phyloP scores from a whole-genome alignment of 2,113 vertebrate species.

The Himantopus leucocephalus region DNA sequence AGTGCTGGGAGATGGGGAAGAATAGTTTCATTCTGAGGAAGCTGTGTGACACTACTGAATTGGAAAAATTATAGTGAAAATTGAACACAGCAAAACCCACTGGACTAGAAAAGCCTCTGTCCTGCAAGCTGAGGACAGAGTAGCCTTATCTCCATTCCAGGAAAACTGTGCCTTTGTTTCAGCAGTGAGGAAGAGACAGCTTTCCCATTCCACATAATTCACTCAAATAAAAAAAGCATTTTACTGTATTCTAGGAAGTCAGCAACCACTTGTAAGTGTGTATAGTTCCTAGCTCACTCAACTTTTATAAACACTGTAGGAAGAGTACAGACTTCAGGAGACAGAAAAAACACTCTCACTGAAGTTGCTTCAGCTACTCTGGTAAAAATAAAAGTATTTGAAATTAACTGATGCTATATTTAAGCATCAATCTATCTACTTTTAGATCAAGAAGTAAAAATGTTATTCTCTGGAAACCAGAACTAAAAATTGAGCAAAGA shows the following conservation, averaged over 20 bases:
- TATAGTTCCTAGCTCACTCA: background rate
- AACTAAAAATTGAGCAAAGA: slow-evolving; percentile 36
- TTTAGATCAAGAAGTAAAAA: background rate
- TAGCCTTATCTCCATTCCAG: background rate
- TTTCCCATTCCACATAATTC: background rate
- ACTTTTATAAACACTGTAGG: background rate
- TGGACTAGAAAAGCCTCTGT: background rate
- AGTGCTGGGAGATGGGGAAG: background rate
- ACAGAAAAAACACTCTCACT: background rate
- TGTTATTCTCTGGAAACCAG: background rate
- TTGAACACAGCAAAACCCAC: background rate
- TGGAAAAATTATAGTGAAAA: background rate
- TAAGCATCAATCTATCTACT: background rate
- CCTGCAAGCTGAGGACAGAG: background rate
- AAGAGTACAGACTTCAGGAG: background rate
- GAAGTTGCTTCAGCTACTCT: background rate
- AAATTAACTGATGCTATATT: background rate
- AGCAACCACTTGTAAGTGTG: background rate
- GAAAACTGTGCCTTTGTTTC: background rate
- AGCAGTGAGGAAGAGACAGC: background rate
- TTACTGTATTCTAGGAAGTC: background rate
- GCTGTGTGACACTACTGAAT: background rate
- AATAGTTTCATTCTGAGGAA: background rate
- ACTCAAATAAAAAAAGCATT: background rate
- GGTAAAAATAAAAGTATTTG: slow-evolving; percentile 7